Conservation (phyloP, 2,113 vertebrate genomes). For the Rhinopomastus cyanomelas region DNA sequence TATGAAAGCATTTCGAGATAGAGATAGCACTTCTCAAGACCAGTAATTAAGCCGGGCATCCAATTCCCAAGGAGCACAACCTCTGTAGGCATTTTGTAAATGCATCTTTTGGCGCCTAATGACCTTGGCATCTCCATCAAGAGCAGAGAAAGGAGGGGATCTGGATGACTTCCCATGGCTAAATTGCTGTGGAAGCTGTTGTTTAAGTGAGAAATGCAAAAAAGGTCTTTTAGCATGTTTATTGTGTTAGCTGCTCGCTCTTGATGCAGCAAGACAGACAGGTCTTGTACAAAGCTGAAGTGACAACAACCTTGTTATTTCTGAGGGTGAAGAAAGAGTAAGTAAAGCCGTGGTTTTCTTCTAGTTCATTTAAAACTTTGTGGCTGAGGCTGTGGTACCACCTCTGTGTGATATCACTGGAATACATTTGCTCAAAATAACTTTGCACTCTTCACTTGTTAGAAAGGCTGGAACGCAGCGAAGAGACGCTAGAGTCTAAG, state of each 20-base stretch:
- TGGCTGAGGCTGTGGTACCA: neutral
- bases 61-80: slow-evolving; percentile 43
- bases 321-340: neutral
- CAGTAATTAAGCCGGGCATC: slow-evolving; percentile 37
- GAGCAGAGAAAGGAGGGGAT: neutral
- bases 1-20: slow-evolving; percentile 21
- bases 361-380: neutral
- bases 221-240: neutral
- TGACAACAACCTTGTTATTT: neutral
- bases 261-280: neutral
- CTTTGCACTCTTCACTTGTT: slow-evolving; percentile 6
- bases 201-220: neutral
- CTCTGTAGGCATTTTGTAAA: slow-evolving; percentile 40
- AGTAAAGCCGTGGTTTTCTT: neutral
- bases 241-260: slow-evolving; percentile 8
- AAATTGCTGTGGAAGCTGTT: slow-evolving; percentile 9
- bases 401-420: neutral
- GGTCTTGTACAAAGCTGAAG: neutral
- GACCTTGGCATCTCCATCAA: slow-evolving; percentile 53
- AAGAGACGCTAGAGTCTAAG: slow-evolving; percentile 16
- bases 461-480: slow-evolving; percentile 6
- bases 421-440: slow-evolving; percentile 18
- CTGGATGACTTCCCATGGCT: neutral
- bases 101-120: slow-evolving; percentile 44
- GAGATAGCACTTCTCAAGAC: slow-evolving; percentile 46